Percentiles rank a stretch among this genome's conserved stretches.
phyloP scores from a whole-genome alignment of 2,888 invertebrate genomes.

The Coenonympha glycerion region DNA sequence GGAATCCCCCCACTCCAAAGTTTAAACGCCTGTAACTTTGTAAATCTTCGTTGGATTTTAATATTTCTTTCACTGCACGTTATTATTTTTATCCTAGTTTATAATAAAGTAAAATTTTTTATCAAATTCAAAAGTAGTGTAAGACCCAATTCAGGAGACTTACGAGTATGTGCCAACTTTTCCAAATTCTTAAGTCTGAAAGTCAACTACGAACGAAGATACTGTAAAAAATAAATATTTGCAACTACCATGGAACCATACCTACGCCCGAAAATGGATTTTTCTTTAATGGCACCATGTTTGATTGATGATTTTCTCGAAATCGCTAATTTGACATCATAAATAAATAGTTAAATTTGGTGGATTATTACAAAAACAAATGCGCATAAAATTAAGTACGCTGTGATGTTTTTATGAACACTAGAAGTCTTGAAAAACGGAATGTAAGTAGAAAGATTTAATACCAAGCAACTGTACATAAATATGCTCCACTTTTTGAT shows the following conservation, averaged over 20 bases:
- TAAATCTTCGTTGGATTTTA: too few species aligned
- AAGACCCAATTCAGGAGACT: too few species aligned
- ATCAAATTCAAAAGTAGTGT: too few species aligned
- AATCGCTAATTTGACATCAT: background rate
- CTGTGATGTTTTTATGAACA: slow-evolving; percentile 22
- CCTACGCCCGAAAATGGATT: background rate
- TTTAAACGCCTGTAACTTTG: too few species aligned
- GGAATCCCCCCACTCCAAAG: too few species aligned
- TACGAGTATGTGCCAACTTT: too few species aligned
- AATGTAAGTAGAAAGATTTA: slow-evolving; percentile 37
- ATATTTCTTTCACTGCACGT: too few species aligned
- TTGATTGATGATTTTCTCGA: background rate
- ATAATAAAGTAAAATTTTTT: too few species aligned
- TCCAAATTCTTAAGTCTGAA: too few species aligned
- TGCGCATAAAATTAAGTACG: slow-evolving; percentile 37
- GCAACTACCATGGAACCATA: background rate
- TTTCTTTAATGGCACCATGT: background rate
- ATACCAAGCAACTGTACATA: too few species aligned
- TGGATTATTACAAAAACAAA: slow-evolving; percentile 7
- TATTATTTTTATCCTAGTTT: too few species aligned
- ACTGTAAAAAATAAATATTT: background rate
- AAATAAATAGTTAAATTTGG: slow-evolving; percentile 5
- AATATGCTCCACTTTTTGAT: too few species aligned
- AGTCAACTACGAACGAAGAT: background rate
- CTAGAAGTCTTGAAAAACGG: slow-evolving; percentile 38